phyloP scores from a whole-genome alignment of 2,888 invertebrate species.

The Nezara viridula region DNA sequence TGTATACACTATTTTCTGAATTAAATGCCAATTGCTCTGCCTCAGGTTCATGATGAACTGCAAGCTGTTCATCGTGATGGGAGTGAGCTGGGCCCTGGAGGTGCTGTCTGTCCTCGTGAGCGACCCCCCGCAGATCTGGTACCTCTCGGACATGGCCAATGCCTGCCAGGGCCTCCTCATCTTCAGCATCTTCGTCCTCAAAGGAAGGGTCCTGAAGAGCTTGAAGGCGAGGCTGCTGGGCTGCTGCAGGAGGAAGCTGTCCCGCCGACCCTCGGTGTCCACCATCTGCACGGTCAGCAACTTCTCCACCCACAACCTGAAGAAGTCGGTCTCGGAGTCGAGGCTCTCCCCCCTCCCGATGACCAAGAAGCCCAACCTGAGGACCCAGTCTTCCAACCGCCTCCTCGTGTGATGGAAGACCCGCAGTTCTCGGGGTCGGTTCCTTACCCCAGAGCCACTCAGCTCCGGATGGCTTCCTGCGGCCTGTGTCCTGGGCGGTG shows the following conservation, averaged over 20 bases:
- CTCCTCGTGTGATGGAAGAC: background rate
- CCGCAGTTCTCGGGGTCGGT: background rate
- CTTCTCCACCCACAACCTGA: background rate
- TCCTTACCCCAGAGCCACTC: background rate
- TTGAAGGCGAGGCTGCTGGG: background rate
- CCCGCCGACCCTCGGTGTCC: slow-evolving; percentile 56
- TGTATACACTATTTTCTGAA: too few relatives aligned
- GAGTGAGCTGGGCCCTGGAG: slow-evolving; percentile 81
- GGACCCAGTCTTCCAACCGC: background rate
- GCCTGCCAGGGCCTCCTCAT: slow-evolving; percentile 80
- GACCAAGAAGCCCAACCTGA: slow-evolving; percentile 22
- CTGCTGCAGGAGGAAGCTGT: slow-evolving; percentile 52
- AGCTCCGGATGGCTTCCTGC: background rate
- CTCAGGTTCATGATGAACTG: slow-evolving; percentile 79
- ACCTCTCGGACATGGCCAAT: slow-evolving; percentile 77
- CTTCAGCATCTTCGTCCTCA: slow-evolving; percentile 80
- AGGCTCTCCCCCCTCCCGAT: slow-evolving; percentile 36
- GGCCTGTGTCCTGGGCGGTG: background rate
- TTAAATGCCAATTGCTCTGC: too few relatives aligned
- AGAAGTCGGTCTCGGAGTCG: slow-evolving; percentile 42
- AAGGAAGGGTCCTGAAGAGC: slow-evolving; percentile 72
- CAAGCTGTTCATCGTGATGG: slow-evolving; percentile 85
- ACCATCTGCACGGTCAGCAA: slow-evolving; percentile 62
- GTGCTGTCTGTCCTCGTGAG: slow-evolving; percentile 72
- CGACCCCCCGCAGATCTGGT: slow-evolving; percentile 70